Base-by-base conservation (phyloP, 1,140 invertebrate species). In the Pseudomyrmex gracilis region DNA sequence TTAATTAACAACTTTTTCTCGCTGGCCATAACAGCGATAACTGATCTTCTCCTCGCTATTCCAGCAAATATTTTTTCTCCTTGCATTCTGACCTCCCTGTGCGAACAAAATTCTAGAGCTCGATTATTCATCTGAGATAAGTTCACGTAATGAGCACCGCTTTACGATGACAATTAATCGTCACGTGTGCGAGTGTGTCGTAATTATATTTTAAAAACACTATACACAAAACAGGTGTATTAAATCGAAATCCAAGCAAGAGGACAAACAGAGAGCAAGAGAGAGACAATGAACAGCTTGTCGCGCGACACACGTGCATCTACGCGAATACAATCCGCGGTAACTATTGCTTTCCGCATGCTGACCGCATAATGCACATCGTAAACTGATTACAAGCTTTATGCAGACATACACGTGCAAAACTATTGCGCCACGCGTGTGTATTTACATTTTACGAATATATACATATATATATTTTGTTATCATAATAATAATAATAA, bases 361-460 rank as follows among this genome's bases (percentile, higher is more conserved):
- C 9, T 51, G 2, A 51, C 71, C 20, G n/a, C 45, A 47, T 15
- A 24, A 58, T 13, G n/a, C 22, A 55, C 55, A 73, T 43, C 13
- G 47, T 47, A 45, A 60, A 34, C 13, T 73, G 61, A 73, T 60
- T 73, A 73, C 34, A 20, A 47, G 17, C 10, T 73, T 61, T 45
- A 60, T 60, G n/a, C 55, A 73, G 60, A 58, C n/a, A 73, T n/a
- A 61, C 55, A 43, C 13, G 17, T 73, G 17, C 4, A 22, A 61
- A 58, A 20, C 24, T 12, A 34, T 34, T n/a, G n/a, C n/a, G 15
- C 47, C n/a, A 73, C 43, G 24, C 24, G 17, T 3, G 17, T 3
- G 45, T 1, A 57, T 8, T 1, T 58, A 8, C 24, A 5, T 34
- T 34, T 7, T 20, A 57, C 15, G 17, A 58, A 73, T 45, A 61